A percentile compares a stretch with the other conserved stretches of the same genome.
phyloP scores from a whole-genome alignment of 2,113 vertebrate species.

The Paramormyrops kingsleyae region DNA sequence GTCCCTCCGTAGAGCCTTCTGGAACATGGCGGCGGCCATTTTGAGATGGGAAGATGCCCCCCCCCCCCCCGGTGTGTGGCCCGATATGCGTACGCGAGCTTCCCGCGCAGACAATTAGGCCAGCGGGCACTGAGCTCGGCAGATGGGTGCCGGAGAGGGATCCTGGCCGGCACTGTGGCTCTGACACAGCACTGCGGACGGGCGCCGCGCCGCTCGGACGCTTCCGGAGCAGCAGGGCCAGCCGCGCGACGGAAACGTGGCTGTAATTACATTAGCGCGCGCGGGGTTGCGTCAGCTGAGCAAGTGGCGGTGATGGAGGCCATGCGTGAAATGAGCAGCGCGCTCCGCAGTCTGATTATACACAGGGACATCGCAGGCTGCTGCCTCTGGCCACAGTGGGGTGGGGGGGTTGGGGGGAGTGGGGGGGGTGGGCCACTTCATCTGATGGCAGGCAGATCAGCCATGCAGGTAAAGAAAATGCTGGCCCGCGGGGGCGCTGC shows the following conservation, averaged over 20 bases:
- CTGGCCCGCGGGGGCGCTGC: slow-evolving; percentile 44
- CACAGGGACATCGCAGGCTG: slow-evolving; percentile 21
- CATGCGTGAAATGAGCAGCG: slow-evolving; percentile 57
- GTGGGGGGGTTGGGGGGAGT: neutral
- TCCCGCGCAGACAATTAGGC: neutral
- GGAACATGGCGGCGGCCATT: neutral
- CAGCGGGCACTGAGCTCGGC: neutral
- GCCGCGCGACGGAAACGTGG: neutral
- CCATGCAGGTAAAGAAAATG: slow-evolving; percentile 49
- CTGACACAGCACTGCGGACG: neutral
- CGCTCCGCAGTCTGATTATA: slow-evolving; percentile 47
- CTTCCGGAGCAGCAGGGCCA: neutral
- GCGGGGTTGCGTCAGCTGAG: slow-evolving; percentile 54
- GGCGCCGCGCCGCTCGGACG: neutral
- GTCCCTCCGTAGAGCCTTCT: neutral
- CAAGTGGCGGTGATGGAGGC: slow-evolving; percentile 52
- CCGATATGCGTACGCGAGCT: neutral
- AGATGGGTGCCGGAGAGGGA: neutral
- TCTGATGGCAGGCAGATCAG: slow-evolving; percentile 53
- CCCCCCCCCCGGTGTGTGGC: neutral
- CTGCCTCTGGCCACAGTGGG: slow-evolving; percentile 22
- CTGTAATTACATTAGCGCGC: neutral
- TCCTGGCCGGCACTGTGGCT: neutral
- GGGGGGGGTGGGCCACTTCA: slow-evolving; percentile 27
- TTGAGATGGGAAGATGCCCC: neutral